Conservation (phyloP, 2,888 invertebrate genomes). For the Nemoura dubitans region DNA sequence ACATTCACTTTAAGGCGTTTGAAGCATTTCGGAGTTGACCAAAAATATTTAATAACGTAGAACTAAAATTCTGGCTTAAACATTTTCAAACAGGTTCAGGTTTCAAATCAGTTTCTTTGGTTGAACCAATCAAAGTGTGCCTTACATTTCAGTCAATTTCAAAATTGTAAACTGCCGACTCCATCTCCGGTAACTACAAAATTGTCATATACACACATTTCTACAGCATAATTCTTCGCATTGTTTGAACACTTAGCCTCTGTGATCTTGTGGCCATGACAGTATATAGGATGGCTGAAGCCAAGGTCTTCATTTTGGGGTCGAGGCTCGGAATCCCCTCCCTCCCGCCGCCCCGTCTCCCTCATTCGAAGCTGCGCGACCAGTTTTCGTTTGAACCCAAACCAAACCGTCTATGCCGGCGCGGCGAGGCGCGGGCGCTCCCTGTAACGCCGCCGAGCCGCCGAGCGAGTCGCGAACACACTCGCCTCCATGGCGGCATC, state of each 20-base stretch:
- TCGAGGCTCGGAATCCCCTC: constrained; percentile 45
- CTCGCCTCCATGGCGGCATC: not conserved
- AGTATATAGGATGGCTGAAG: constrained; percentile 7
- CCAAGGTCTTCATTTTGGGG: constrained; percentile 44
- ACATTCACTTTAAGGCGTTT: too few relatives aligned
- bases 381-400: constrained; percentile 13
- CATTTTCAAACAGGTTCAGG: too few relatives aligned
- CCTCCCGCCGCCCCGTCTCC: constrained; percentile 48
- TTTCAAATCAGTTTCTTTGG: too few relatives aligned
- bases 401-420: too few relatives aligned
- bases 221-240: not conserved
- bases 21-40: too few relatives aligned
- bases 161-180: not conserved
- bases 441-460: not conserved
- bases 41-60: too few relatives aligned
- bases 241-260: not conserved
- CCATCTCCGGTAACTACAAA: not conserved
- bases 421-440: too few relatives aligned
- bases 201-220: not conserved
- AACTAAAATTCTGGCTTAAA: too few relatives aligned
- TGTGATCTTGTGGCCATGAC: constrained; percentile 4
- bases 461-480: too few relatives aligned
- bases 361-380: constrained; percentile 39
- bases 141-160: not conserved
- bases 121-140: too few relatives aligned